Conservation (phyloP, 2,113 vertebrate genomes). For the Perca schrenkii region DNA sequence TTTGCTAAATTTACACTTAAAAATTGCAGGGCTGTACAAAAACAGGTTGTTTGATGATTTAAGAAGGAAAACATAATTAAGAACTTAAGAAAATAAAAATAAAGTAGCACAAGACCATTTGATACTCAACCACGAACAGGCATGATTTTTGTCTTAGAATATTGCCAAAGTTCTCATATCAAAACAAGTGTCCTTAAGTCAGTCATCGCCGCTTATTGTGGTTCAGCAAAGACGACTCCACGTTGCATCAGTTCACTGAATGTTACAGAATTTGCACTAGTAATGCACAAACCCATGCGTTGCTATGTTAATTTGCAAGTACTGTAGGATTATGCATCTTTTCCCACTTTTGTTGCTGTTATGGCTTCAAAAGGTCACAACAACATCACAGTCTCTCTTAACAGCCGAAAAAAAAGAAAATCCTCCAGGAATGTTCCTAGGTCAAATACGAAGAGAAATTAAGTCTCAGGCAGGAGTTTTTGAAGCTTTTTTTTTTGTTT, state of each 20-base stretch:
- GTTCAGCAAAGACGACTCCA: conserved; percentile 71
- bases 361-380: conserved; percentile 79
- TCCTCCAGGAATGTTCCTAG: conserved; percentile 66
- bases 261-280: conserved; percentile 76
- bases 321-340: conserved; percentile 66
- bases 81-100: conserved; percentile 47
- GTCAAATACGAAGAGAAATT: conserved; percentile 55
- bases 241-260: conserved; percentile 80
- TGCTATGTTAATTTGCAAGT: conserved; percentile 74
- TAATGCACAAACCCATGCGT: conserved; percentile 83
- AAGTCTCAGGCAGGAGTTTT: conserved; percentile 47
- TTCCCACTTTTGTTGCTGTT: conserved; percentile 70
- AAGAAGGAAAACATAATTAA: conserved; percentile 63
- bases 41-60: conserved; percentile 69
- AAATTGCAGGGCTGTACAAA: conserved; percentile 83
- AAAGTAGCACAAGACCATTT: conserved; percentile 67
- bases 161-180: conserved; percentile 83
- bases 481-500: conserved; percentile 45
- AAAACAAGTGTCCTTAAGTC: conserved; percentile 78
- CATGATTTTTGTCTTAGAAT: conserved; percentile 76
- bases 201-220: conserved; percentile 71
- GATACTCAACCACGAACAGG: conserved; percentile 79
- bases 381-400: conserved; percentile 63
- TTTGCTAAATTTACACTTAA: conserved; percentile 83
- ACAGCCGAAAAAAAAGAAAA: conserved; percentile 48